A percentile compares a stretch with the other conserved stretches of the same genome.
Evolutionary conservation across 2,888 invertebrate genomes (phyloP).

Genomic region (Hydrotaea cyrtoneurina): DNA sequence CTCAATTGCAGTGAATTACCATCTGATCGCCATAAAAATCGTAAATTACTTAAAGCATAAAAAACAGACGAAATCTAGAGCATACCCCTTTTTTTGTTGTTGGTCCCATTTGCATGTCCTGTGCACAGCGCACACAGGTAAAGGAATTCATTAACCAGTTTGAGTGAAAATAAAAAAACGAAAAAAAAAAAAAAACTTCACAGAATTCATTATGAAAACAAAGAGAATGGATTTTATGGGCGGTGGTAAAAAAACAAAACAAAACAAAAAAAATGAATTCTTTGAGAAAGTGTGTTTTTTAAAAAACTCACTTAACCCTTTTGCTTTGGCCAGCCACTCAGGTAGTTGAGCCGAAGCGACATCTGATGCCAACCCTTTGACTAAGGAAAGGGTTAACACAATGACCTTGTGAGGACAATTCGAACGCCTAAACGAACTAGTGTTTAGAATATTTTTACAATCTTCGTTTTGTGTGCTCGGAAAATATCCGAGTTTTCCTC

Average conservation of each 20-base stretch:
- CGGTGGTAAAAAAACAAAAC: slow-evolving; percentile 17
- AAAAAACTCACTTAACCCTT: slow-evolving; percentile 32
- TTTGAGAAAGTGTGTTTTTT: neutral
- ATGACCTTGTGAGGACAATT: neutral
- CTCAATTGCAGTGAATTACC: neutral
- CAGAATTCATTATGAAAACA: slow-evolving; percentile 37
- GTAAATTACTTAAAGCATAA: slow-evolving; percentile 42
- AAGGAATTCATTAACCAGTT: slow-evolving; percentile 13
- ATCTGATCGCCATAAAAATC: slow-evolving; percentile 37
- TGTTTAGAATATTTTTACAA: slow-evolving; percentile 8
- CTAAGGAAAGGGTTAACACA: slow-evolving; percentile 16
- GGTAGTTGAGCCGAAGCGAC: neutral
- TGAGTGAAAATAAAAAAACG: slow-evolving; percentile 5
- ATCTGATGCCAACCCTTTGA: slow-evolving; percentile 34
- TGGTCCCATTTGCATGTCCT: neutral
- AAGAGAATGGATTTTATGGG: slow-evolving; percentile 4
- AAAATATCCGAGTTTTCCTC: neutral
- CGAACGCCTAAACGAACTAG: neutral
- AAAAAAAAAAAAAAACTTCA: too few relatives aligned
- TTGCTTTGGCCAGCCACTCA: neutral
- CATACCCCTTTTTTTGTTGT: too few relatives aligned
- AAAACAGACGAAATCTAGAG: slow-evolving; percentile 45
- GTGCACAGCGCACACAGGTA: slow-evolving; percentile 31
- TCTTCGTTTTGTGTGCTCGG: neutral
- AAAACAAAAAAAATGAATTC: slow-evolving; percentile 28